A percentile compares a stretch with the other conserved stretches of the same genome.
Evolutionary conservation across 2,797 vertebrate species (phyloP).

Genomic region (Rhincodon typus): DNA sequence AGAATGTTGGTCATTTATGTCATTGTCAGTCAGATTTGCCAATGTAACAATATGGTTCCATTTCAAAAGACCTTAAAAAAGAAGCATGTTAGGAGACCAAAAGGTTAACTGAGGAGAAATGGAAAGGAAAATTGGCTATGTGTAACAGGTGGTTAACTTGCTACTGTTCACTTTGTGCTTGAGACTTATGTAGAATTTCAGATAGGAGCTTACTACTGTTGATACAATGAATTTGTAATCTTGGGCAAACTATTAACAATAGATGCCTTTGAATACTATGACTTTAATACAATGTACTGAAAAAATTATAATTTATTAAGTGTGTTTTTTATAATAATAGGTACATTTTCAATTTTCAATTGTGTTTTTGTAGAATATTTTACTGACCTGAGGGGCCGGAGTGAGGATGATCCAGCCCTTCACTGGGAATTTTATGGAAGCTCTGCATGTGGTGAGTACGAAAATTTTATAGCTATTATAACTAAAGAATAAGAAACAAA

Average conservation of each 20-base stretch:
- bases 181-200: background rate
- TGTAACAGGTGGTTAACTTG: background rate
- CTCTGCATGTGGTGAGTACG: constrained; percentile 78
- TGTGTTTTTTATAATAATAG: background rate
- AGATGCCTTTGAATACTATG: background rate
- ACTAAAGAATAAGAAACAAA: background rate
- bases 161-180: background rate
- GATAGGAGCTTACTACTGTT: background rate
- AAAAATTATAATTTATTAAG: background rate
- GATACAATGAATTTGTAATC: background rate
- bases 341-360: constrained; percentile 30
- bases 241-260: background rate
- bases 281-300: background rate
- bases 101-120: background rate
- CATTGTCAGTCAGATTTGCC: background rate
- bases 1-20: background rate
- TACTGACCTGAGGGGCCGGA: constrained; percentile 79
- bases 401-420: constrained; percentile 69
- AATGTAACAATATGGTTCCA: background rate
- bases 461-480: rapidly evolving
- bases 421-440: constrained; percentile 97
- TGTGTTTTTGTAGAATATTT: constrained; percentile 72
- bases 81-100: background rate
- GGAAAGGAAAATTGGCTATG: background rate
- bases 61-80: background rate